Conservation (phyloP, 2,797 vertebrate species). For the Mormyrus proboscirostris region DNA sequence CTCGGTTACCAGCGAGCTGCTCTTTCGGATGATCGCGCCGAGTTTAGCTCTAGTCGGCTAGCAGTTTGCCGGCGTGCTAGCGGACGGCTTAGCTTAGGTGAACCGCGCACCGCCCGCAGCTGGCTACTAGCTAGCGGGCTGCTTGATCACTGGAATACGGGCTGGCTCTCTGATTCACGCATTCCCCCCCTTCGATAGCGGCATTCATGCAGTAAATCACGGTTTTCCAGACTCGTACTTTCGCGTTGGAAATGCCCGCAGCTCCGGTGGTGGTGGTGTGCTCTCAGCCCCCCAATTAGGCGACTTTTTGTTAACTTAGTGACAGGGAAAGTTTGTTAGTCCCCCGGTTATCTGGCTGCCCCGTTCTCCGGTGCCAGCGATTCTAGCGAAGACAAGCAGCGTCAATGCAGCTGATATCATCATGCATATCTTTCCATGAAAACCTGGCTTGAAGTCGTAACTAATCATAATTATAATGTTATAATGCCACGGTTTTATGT, state of each 20-base stretch:
- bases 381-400: background rate
- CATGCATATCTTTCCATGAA: background rate
- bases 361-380: background rate
- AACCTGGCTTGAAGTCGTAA: background rate
- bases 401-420: background rate
- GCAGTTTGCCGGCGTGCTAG: background rate
- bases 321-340: background rate
- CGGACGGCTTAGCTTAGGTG: background rate
- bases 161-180: background rate
- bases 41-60: background rate
- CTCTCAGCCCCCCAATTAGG: background rate
- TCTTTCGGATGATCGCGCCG: background rate
- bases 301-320: background rate
- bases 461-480: background rate
- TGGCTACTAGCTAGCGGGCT: slow-evolving; percentile 1
- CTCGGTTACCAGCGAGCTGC: background rate
- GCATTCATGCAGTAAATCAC: background rate
- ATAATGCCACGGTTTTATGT: background rate
- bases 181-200: background rate
- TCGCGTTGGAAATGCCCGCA: background rate
- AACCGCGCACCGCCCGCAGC: background rate
- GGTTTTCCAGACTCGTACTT: background rate
- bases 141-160: no score
- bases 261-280: background rate
- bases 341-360: background rate